These are phyloP conservation scores for Buathra laborator DNA, from an alignment of 2,888 invertebrate genomes.

Conservation along the genomic window DNA sequence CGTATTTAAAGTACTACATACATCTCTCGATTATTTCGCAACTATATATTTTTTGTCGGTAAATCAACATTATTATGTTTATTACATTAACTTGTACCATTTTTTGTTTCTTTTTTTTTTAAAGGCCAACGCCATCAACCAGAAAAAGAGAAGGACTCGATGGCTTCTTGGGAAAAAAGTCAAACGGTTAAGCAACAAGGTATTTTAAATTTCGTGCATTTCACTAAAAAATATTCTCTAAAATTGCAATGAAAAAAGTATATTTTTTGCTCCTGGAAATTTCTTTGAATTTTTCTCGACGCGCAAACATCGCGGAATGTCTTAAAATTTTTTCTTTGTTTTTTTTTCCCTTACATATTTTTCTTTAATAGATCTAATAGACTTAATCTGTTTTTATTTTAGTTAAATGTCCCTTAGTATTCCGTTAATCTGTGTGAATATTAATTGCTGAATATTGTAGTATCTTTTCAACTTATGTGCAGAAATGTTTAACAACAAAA, in stretches of 20 bases:
- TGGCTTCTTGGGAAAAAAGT: constrained; percentile 52
- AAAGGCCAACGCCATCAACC: constrained; percentile 14
- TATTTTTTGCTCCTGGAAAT: not conserved
- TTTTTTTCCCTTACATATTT: too few relatives aligned
- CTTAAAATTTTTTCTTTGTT: too few relatives aligned
- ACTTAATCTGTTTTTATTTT: too few relatives aligned
- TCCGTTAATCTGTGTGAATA: too few relatives aligned
- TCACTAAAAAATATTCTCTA: too few relatives aligned
- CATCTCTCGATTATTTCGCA: not conserved
- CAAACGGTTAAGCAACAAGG: constrained; percentile 41
- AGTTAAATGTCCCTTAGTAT: too few relatives aligned
- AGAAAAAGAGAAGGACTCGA: constrained; percentile 29
- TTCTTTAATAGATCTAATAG: too few relatives aligned
- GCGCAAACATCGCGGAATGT: too few relatives aligned
- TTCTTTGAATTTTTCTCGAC: too few relatives aligned
- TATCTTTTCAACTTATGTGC: too few relatives aligned
- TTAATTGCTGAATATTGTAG: too few relatives aligned
- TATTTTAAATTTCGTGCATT: not conserved
- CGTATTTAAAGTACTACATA: not conserved
- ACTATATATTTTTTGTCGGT: not conserved
- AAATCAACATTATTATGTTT: not conserved
- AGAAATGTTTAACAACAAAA: not conserved
- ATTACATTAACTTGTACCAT: not conserved
- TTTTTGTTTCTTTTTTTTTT: not conserved
- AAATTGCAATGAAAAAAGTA: not conserved